Percentiles rank a stretch among this genome's conserved stretches.
Conservation (phyloP, 2,113 vertebrate species). For the Formicarius rufipectus region DNA sequence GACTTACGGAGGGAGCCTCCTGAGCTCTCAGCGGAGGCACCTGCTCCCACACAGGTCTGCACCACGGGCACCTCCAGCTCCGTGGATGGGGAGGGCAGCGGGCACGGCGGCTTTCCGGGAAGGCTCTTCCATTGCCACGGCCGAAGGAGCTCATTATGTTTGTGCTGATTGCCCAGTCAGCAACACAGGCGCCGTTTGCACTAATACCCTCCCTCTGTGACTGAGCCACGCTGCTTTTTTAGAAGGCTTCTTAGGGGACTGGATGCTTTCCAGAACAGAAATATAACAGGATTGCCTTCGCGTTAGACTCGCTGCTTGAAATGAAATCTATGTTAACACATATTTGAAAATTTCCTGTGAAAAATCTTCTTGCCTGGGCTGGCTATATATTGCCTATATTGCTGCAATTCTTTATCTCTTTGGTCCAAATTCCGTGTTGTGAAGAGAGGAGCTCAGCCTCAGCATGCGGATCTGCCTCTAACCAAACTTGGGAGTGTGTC, state of each 20-base stretch:
- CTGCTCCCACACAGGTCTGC: not conserved
- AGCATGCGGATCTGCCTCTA: not conserved
- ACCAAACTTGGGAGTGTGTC: conserved; percentile 53
- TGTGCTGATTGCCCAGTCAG: conserved; percentile 39
- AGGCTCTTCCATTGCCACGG: not conserved
- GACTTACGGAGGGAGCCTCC: not conserved
- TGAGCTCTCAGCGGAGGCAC: not conserved
- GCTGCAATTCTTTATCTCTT: not conserved
- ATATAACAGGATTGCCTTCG: conserved; percentile 53
- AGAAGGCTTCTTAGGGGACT: conserved; percentile 1
- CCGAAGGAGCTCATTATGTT: not conserved
- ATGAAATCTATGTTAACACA: conserved; percentile 10
- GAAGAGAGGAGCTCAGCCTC: not conserved
- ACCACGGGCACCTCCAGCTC: not conserved
- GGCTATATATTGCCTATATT: not conserved
- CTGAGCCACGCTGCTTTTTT: conserved; percentile 1
- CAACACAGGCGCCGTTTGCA: not conserved
- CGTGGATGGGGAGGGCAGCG: not conserved
- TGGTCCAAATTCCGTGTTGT: not conserved
- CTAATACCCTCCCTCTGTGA: not conserved
- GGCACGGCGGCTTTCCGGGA: not conserved
- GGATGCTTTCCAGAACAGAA: conserved; percentile 58
- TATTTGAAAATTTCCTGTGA: not conserved
- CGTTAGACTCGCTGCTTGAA: not conserved
- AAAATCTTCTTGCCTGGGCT: not conserved